Percentiles rank a stretch among this genome's conserved stretches.
Conservation (phyloP, 2,797 vertebrate genomes). For the Octomys mimax region DNA sequence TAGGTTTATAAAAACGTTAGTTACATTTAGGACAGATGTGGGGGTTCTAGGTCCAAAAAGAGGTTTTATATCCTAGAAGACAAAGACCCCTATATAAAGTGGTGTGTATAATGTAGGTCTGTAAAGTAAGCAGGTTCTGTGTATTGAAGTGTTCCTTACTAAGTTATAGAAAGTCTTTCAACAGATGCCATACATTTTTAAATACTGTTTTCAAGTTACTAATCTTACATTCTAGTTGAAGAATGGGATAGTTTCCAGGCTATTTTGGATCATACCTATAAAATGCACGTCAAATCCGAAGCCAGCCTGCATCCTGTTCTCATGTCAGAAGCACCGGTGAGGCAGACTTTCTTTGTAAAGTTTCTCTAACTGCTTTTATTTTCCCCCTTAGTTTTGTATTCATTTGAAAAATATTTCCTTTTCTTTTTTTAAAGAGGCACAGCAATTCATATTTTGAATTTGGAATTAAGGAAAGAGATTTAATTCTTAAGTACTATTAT, state of each 20-base stretch:
- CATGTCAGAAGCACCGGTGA: constrained; percentile 99
- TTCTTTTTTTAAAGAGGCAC: background rate
- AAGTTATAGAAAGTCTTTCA: background rate
- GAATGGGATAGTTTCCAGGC: constrained; percentile 99
- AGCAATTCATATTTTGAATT: constrained; percentile 58
- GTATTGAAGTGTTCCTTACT: constrained; percentile 6
- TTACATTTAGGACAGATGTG: constrained; percentile 39
- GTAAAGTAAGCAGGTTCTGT: constrained; percentile 7
- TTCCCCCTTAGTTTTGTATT: background rate
- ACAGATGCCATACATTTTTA: constrained; percentile 3
- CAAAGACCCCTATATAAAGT: background rate
- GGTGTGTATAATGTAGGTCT: background rate
- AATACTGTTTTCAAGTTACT: constrained; percentile 50
- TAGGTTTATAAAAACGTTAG: background rate
- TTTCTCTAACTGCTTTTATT: constrained; percentile 22
- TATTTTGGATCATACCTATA: constrained; percentile 99
- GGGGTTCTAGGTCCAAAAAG: background rate
- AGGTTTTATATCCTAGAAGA: constrained; percentile 17
- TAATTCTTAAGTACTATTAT: constrained; percentile 48
- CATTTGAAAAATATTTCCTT: constrained; percentile 41
- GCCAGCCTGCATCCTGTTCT: constrained; percentile 98
- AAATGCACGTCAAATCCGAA: constrained; percentile 99
- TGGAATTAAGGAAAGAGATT: constrained; percentile 35
- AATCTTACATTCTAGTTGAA: constrained; percentile 92
- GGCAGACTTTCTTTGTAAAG: constrained; percentile 81